These are phyloP conservation scores for Bombus confusus DNA, from an alignment of 1,140 invertebrate genomes.

Conservation along the genomic window DNA sequence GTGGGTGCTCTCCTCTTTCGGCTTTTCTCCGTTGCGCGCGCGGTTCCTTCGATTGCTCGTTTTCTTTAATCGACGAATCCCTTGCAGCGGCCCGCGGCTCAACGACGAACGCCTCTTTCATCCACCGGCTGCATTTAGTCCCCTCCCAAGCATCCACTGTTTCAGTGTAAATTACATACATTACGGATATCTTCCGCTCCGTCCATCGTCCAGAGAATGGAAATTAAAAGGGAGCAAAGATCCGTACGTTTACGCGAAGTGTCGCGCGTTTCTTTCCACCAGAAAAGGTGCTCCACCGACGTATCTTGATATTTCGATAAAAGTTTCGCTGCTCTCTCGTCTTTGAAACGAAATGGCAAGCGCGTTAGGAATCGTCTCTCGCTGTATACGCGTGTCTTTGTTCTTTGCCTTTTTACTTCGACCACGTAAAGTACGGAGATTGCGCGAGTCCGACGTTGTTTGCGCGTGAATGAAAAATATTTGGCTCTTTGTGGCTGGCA, in stretches of 20 bases:
- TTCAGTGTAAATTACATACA: neutral
- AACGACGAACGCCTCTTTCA: neutral
- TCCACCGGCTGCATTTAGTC: too few species aligned
- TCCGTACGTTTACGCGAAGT: too few species aligned
- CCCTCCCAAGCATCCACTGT: neutral
- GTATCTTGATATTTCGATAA: too few species aligned
- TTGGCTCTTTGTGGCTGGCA: neutral
- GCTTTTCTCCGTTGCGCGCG: neutral
- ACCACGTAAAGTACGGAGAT: too few species aligned
- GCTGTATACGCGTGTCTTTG: neutral
- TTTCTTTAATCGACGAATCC: constrained; percentile 20
- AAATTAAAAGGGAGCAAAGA: neutral
- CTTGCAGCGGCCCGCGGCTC: neutral
- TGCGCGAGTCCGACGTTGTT: too few species aligned
- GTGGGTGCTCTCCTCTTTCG: neutral
- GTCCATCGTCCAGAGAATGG: neutral
- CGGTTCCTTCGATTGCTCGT: constrained; percentile 31
- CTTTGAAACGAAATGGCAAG: neutral
- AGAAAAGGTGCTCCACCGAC: too few species aligned
- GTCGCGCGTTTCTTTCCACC: too few species aligned
- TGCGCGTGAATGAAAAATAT: too few species aligned
- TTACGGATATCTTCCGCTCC: neutral
- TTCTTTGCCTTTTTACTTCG: too few species aligned
- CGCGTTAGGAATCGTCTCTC: too few species aligned
- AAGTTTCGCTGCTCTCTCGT: neutral